phyloP scores from a whole-genome alignment of 2,797 vertebrate genomes.

The Lerista edwardsae region DNA sequence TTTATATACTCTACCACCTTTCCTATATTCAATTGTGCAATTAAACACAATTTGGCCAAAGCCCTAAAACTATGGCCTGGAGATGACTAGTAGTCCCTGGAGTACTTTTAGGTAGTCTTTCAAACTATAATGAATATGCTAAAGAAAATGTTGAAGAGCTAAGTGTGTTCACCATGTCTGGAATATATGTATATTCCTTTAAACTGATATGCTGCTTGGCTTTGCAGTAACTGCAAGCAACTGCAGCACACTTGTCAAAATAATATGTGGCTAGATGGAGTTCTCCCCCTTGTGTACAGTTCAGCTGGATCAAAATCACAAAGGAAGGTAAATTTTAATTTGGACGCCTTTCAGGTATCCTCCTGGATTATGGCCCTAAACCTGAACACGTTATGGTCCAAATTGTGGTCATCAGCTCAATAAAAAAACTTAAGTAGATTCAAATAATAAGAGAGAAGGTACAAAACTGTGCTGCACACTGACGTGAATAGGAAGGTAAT shows the following conservation, averaged over 20 bases:
- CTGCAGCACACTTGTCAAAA: neutral
- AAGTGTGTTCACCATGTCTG: neutral
- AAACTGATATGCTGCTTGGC: neutral
- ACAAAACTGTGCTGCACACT: neutral
- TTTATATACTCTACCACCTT: no score
- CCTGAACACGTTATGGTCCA: no score
- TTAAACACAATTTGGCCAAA: no score
- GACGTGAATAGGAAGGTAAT: neutral
- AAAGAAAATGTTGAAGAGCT: neutral
- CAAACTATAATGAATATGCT: neutral
- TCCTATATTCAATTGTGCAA: no score
- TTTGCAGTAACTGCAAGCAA: neutral
- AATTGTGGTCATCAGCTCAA: neutral
- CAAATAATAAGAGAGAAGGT: neutral
- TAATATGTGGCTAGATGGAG: neutral
- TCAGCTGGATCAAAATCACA: neutral
- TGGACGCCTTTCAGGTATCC: neutral
- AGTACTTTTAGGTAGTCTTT: no score
- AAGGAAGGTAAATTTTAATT: neutral
- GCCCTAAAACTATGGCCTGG: no score
- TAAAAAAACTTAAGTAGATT: neutral
- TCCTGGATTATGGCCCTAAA: neutral
- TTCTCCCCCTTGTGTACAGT: neutral
- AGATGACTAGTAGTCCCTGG: no score
- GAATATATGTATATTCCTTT: neutral